Evolutionary conservation across 2,888 invertebrate genomes (phyloP).

Genomic region (Zhuqinia jingwanae): DNA sequence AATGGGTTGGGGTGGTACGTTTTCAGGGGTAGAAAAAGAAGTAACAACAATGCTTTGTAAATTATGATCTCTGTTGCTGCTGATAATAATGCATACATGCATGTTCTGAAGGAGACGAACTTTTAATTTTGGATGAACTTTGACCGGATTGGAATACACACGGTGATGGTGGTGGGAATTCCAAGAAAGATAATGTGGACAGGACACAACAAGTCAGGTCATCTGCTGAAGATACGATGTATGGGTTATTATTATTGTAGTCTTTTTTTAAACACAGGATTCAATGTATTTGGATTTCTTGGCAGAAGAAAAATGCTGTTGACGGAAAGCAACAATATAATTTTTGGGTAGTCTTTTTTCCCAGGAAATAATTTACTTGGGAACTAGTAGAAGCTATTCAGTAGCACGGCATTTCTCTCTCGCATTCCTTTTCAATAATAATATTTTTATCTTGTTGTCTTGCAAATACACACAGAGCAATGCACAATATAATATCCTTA

Average conservation of each 20-base stretch:
- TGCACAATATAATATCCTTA: too few relatives aligned
- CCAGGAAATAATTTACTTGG: too few relatives aligned
- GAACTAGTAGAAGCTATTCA: too few relatives aligned
- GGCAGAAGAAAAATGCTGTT: constrained; percentile 25
- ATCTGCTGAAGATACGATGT: too few relatives aligned
- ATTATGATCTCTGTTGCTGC: background rate
- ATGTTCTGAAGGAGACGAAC: background rate
- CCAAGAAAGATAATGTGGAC: background rate
- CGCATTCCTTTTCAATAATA: too few relatives aligned
- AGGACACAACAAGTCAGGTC: too few relatives aligned
- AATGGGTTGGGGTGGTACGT: background rate
- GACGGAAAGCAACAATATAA: background rate
- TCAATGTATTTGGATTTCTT: too few relatives aligned
- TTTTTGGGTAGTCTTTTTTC: background rate
- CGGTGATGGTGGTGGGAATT: background rate
- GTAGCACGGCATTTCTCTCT: too few relatives aligned
- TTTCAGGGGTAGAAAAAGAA: background rate
- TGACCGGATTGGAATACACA: background rate
- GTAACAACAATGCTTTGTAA: background rate
- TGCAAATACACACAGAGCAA: too few relatives aligned
- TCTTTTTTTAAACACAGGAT: too few relatives aligned
- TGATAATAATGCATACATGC: background rate
- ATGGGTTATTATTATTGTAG: too few relatives aligned
- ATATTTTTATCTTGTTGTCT: too few relatives aligned
- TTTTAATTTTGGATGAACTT: constrained; percentile 4